phyloP scores from a whole-genome alignment of 2,888 invertebrate genomes.

The Tipula vernalis region DNA sequence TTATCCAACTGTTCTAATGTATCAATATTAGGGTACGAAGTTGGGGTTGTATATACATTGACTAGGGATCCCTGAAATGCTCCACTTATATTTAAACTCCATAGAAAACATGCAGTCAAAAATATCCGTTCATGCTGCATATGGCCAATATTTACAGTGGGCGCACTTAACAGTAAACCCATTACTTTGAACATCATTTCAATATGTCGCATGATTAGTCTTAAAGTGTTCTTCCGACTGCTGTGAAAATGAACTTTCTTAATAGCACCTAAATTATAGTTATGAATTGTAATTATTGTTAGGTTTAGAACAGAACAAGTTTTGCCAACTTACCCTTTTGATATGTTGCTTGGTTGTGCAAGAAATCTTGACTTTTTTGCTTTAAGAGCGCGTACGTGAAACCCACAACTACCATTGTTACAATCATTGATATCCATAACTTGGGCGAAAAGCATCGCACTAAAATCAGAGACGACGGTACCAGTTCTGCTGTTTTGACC shows the following conservation, averaged over 20 bases:
- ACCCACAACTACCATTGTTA: constrained; percentile 13
- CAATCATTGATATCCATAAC: constrained; percentile 12
- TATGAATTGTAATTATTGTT: neutral
- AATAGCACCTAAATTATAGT: neutral
- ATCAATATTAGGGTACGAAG: constrained; percentile 17
- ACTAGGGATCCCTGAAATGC: constrained; percentile 19
- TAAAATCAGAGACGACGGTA: constrained; percentile 15
- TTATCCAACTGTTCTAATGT: constrained; percentile 17
- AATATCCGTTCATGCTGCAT: constrained; percentile 16
- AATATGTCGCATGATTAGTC: neutral
- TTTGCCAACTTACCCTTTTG: neutral
- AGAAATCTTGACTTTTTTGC: constrained; percentile 10
- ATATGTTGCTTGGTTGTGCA: neutral
- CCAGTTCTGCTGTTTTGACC: constrained; percentile 16
- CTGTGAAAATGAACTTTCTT: neutral
- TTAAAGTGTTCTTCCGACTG: neutral
- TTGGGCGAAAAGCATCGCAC: constrained; percentile 10
- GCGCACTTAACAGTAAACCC: constrained; percentile 13
- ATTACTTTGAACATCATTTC: neutral
- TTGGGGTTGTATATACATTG: constrained; percentile 17
- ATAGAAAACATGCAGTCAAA: constrained; percentile 15
- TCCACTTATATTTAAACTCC: constrained; percentile 18
- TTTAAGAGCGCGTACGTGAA: constrained; percentile 13
- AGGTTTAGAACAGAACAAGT: neutral
- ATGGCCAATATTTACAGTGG: constrained; percentile 15